Evolutionary conservation across 2,888 invertebrate genomes (phyloP).

Genomic region (Drosophila eohydei): DNA sequence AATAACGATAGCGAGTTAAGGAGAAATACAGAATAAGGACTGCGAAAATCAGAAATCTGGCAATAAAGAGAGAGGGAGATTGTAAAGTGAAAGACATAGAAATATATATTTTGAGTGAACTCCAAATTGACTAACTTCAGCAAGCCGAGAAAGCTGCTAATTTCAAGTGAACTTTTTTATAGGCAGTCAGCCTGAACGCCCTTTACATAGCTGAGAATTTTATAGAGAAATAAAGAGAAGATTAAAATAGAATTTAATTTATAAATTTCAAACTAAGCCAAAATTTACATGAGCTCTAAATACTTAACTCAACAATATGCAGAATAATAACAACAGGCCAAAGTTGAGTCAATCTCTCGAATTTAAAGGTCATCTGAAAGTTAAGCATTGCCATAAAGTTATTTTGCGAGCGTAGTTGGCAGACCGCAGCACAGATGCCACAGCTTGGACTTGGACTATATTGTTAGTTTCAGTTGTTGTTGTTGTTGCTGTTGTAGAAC

Average conservation of each 20-base stretch:
- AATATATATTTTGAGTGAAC: too few species aligned
- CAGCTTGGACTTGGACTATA: conserved; percentile 27
- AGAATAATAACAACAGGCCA: background rate
- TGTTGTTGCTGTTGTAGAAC: conserved; percentile 32
- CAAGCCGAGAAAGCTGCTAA: too few species aligned
- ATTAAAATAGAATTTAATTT: background rate
- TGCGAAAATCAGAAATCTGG: too few species aligned
- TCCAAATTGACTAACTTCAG: too few species aligned
- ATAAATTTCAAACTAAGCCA: background rate
- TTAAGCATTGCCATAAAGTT: conserved; percentile 16
- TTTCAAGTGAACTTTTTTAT: too few species aligned
- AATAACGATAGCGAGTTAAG: too few species aligned
- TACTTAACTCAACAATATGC: background rate
- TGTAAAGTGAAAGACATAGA: too few species aligned
- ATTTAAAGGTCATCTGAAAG: conserved; percentile 28
- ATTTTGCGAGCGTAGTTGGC: conserved; percentile 6
- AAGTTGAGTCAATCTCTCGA: background rate
- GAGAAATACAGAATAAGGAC: too few species aligned
- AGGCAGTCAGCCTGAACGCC: too few species aligned
- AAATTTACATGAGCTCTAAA: background rate
- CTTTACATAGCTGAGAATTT: too few species aligned
- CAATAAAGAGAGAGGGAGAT: too few species aligned
- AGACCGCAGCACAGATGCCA: conserved; percentile 36
- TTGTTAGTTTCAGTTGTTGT: conserved; percentile 27
- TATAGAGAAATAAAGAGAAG: background rate